Evolutionary conservation across 2,888 invertebrate species (phyloP), one percentile per base, ranked within the genome.

Genomic region (Drosophila testacea): DNA sequence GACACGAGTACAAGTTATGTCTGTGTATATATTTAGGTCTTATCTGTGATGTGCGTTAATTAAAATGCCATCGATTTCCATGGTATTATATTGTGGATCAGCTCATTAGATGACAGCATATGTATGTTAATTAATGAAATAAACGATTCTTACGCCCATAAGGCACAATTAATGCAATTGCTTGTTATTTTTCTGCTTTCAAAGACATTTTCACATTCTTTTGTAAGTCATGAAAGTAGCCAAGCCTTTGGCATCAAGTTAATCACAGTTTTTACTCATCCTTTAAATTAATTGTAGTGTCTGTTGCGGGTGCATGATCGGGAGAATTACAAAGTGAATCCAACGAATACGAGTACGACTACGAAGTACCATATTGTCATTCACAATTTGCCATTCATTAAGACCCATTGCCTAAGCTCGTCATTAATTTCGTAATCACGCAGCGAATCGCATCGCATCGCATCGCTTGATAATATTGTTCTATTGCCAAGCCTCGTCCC

Each of bases 391-490:
- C 56, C 11, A 38, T 59, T 38, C 41, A 52, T 59, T 48, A 48
- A n/a, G 39, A 36, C 10, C 30, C 60, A 44, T 36, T 48, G 34
- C 46, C 41, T 41, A 79, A 84, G 83, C 79, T 64, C 22, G 62
- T 69, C 69, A 84, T 82, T 82, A 61, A 68, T 69, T 69, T 69
- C 52, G 60, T 79, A 79, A 77, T 82, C 73, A 79, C 62, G 62
- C 71, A 63, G 51, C 61, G 54, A 44, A 65, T 57, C 48, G 60
- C 60, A 51, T 34, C 44, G 57, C 30, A 27, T 51, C 27, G 28
- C 46, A 6, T 44, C 9, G 28, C 28, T 41, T 44, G 42, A 55
- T 32, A 34, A 55, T 55, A 51, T 59, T 52, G 64, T 63, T 75
- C 71, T 64, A 59, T 61, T 16, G 39, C 47, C 46, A 36, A 46